Conservation (phyloP, 2,888 invertebrate species). For the Orchesellides sinensis region DNA sequence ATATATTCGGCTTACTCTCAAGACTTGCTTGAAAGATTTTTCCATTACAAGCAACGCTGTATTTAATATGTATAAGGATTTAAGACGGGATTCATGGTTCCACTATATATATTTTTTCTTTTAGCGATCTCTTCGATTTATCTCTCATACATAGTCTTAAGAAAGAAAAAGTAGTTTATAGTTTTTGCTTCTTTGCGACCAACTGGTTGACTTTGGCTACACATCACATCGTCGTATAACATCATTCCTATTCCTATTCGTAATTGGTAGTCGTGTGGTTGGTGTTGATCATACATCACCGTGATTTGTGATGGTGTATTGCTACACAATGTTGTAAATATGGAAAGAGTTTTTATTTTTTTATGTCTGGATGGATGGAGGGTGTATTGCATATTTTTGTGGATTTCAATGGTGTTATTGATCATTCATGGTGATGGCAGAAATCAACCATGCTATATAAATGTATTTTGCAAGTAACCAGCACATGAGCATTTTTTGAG, state of each 20-base stretch:
- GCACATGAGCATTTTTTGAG: no score
- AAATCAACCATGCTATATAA: no score
- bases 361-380: neutral
- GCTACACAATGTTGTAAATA: constrained; percentile 20
- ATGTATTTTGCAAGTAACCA: neutral
- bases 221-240: constrained; percentile 34
- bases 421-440: neutral
- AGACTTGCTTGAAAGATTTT: no score
- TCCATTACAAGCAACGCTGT: no score
- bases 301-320: constrained; percentile 34
- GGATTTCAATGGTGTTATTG: neutral
- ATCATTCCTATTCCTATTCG: constrained; percentile 30
- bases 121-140: no score
- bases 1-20: no score
- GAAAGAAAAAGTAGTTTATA: constrained; percentile 34
- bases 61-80: no score
- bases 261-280: constrained; percentile 56
- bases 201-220: constrained; percentile 41
- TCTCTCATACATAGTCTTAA: neutral
- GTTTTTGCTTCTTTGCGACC: constrained; percentile 29
- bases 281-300: constrained; percentile 49
- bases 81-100: no score
- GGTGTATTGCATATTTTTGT: neutral
- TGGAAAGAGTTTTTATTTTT: constrained; percentile 15
- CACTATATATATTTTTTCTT: no score